phyloP scores from a whole-genome alignment of 2,888 invertebrate genomes.

The Smittia sp. region DNA sequence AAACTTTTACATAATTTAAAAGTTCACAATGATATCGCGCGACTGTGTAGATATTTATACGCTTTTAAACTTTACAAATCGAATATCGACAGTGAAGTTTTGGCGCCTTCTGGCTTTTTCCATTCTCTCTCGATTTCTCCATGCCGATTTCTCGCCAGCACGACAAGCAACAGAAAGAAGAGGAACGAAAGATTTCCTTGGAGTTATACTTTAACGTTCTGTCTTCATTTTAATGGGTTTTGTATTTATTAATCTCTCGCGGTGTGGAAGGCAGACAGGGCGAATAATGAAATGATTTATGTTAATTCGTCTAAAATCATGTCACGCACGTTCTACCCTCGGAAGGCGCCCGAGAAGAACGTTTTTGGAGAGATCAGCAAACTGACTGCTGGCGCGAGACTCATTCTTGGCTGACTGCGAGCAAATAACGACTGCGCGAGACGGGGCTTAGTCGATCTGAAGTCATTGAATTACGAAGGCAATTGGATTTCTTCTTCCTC shows the following conservation, averaged over 20 bases:
- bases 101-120: constrained; percentile 40
- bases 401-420: no score
- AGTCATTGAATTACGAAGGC: not conserved
- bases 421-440: no score
- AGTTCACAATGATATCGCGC: constrained; percentile 11
- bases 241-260: constrained; percentile 36
- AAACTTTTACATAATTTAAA: constrained; percentile 34
- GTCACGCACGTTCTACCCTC: constrained; percentile 35
- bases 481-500: not conserved
- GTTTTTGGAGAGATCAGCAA: no score
- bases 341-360: not conserved
- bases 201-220: constrained; percentile 29
- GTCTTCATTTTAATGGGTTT: constrained; percentile 39
- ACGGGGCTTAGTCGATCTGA: no score
- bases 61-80: constrained; percentile 9
- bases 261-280: constrained; percentile 13
- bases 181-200: constrained; percentile 2
- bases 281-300: constrained; percentile 30
- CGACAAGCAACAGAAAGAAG: not conserved
- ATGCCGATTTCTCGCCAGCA: constrained; percentile 1
- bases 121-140: constrained; percentile 3
- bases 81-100: constrained; percentile 3
- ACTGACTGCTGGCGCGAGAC: no score
- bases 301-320: constrained; percentile 35
- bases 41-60: not conserved